These are phyloP conservation scores for Frankliniella fusca DNA, from an alignment of 2,888 invertebrate genomes.

Conservation along the genomic window DNA sequence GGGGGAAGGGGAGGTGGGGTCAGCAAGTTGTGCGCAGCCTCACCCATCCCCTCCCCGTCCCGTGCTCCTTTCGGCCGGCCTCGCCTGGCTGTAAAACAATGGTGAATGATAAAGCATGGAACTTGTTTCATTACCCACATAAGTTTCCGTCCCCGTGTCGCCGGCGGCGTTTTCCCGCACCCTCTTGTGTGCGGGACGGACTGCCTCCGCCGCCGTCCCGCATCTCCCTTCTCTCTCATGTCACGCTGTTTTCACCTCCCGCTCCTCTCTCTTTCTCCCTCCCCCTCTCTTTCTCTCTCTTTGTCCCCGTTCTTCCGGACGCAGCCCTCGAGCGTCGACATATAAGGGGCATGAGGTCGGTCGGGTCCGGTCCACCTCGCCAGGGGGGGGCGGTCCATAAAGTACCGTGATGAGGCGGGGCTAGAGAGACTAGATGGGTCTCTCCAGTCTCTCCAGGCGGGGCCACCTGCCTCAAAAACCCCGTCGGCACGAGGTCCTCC, in stretches of 20 bases:
- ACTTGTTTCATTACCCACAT: constrained; percentile 26
- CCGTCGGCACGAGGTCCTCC: too few species aligned
- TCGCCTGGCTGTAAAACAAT: constrained; percentile 20
- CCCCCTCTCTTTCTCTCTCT: too few species aligned
- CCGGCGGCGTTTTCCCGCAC: background rate
- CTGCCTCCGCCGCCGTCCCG: background rate
- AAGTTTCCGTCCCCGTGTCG: constrained; percentile 14
- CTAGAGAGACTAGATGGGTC: too few species aligned
- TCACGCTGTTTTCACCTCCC: too few species aligned
- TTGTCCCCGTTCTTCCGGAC: too few species aligned
- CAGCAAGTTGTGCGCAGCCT: too few species aligned
- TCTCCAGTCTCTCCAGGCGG: too few species aligned
- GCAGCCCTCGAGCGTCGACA: background rate
- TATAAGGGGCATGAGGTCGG: background rate
- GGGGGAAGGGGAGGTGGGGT: too few species aligned
- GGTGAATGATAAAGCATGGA: constrained; percentile 26
- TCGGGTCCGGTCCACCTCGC: background rate
- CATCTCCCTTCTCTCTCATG: too few species aligned
- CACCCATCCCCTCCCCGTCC: background rate
- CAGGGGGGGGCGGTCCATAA: background rate
- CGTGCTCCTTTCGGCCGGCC: background rate
- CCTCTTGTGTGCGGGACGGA: background rate
- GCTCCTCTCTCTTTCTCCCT: too few species aligned
- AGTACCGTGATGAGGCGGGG: background rate
- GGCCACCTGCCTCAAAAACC: too few species aligned